Evolutionary conservation across 2,797 vertebrate species (phyloP), one percentile per base, ranked within the genome.

Genomic region (Paratrypauchen microcephalus): DNA sequence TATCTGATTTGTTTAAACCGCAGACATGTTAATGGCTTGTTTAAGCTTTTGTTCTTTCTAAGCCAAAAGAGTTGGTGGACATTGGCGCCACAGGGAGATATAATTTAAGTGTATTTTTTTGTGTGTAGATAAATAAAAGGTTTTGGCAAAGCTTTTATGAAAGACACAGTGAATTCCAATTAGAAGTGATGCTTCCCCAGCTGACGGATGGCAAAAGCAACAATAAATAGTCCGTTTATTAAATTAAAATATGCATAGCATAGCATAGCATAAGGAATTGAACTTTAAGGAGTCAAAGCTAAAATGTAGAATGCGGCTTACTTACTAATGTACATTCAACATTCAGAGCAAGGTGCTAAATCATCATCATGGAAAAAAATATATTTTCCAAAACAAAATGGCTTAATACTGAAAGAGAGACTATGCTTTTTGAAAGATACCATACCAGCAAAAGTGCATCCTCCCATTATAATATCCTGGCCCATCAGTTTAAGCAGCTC

Each of bases 1-100:
- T 77, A 86, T 87, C 81, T 80, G 82, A 88, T 88, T 80, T 80
- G 70, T 77, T 83, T 67, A 88, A 86, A 84, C 71, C 60, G 65
- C 69, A 79, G 72, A 75, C 66, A 75, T 78, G 70, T 81, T 84
- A 79, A 82, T 80, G 77, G 84, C 63, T 78, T 65, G 83, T 89
- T 85, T 78, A 75, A 74, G 85, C 84, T 86, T 78, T 84, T 79
- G 61, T 63, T 63, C 61, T 63, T 45, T 45, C 32, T 5, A 62
- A 41, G 28, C 59, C 12, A 5, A n/a, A 60, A 24, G 60, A 21
- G 59, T 12, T 23, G 12, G 6, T 15, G 12, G 21, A 45, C 39
- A 24, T 63, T 26, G 36, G 61, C 58, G 39, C 61, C 61, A 63
- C 39, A 47, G 39, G 6, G 39, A 23, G n/a, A 47, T 47, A 23